Percentiles rank a stretch among this genome's conserved stretches.
Conservation (phyloP, 2,113 vertebrate species). For the Hydrolagus affinis region DNA sequence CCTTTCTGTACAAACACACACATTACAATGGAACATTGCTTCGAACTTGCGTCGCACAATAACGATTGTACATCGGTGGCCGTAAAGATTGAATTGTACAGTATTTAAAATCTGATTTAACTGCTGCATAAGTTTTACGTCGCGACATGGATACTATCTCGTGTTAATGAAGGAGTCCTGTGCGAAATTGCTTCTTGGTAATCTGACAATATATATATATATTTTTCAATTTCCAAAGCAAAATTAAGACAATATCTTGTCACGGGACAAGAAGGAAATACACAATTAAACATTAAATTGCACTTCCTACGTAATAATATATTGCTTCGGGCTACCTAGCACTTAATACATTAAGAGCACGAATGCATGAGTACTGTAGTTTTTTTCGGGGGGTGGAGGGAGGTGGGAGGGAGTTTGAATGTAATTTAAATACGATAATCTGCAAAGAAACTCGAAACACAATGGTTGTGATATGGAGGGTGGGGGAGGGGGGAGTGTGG, state of each 20-base stretch:
- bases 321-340: slow-evolving; percentile 7
- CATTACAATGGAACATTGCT: not conserved
- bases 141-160: not conserved
- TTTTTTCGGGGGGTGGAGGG: not conserved
- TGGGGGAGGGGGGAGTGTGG: too few relatives aligned
- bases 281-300: slow-evolving; percentile 19
- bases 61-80: not conserved
- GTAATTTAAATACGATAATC: not conserved
- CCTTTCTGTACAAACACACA: not conserved
- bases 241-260: slow-evolving; percentile 5
- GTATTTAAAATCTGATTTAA: slow-evolving; percentile 18
- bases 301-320: slow-evolving; percentile 19
- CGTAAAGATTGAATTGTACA: not conserved
- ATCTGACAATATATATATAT: not conserved
- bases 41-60: not conserved
- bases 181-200: not conserved
- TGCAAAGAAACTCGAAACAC: not conserved
- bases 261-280: slow-evolving; percentile 14
- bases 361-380: slow-evolving; percentile 4
- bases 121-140: not conserved
- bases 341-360: not conserved
- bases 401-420: not conserved
- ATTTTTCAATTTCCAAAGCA: not conserved
- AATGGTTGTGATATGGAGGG: not conserved
- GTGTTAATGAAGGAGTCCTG: not conserved